Base-by-base conservation (phyloP, 2,888 invertebrate genomes). In the Caenorhabditis sp. region DNA sequence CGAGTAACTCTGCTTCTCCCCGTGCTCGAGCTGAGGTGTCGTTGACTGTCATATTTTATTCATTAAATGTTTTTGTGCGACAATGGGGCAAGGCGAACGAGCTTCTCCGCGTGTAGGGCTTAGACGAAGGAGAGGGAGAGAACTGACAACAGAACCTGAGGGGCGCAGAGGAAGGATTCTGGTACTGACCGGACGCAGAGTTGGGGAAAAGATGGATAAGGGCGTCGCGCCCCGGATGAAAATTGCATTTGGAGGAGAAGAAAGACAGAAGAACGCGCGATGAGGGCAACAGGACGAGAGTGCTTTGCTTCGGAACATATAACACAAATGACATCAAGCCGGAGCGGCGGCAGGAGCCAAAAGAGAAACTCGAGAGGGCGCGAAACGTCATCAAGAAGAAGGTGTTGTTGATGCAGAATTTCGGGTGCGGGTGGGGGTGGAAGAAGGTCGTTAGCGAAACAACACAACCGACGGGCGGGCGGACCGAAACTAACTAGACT, bases 11-110 rank as follows among this genome's bases (percentile, higher is more conserved):
- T 53, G 47, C 13, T 15, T 68, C 44, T 69, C n/a, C 11, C 44
- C 40, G 26, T 20, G 24, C 11, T 32, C 40, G 26, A 20, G 24
- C 44, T 53, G 76, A 76, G 76, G 76, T 76, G 76, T 67, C 76
- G 76, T 76, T 76, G 76, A 76, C 76, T 67, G 67, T 76, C 76
- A 76, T 76, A 76, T 76, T 67, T 76, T 76, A 76, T 76, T 76
- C 76, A 76, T 76, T 76, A 76, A 76, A 76, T 76, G 76, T 76
- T 76, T 76, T 76, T 76, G 67, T 67, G 76, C 65, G 76, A 67
- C 67, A 67, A 74, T 74, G 74, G 56, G 18, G 51, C 65, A 58
- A 65, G 47, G 72, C 64, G 72, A 72, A 64, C 64, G 47, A 64
- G 64, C 44, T 37, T 18, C 18, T 69, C 22, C 32, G 22, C 9